These are phyloP conservation scores for Dipodomys merriami DNA, from an alignment of 2,113 vertebrate genomes.

Conservation along the genomic window DNA sequence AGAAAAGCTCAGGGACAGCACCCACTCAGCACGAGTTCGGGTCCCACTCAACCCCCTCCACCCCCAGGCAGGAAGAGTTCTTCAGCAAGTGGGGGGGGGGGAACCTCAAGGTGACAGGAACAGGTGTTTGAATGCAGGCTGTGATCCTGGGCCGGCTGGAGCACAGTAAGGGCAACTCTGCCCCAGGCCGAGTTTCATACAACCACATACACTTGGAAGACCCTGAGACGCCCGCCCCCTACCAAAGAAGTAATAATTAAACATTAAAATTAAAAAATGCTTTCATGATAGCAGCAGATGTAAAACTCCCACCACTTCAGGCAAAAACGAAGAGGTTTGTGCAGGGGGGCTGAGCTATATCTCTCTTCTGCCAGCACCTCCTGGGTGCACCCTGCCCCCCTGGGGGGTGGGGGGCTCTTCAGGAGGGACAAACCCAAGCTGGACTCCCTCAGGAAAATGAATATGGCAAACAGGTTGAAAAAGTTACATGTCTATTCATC, in stretches of 20 bases:
- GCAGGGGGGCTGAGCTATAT: not conserved
- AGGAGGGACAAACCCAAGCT: not conserved
- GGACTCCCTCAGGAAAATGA: not conserved
- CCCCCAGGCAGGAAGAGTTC: too few species aligned
- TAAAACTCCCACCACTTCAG: conserved; percentile 64
- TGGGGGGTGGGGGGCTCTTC: not conserved
- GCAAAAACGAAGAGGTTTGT: conserved; percentile 38
- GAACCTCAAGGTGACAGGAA: not conserved
- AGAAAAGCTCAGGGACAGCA: too few species aligned
- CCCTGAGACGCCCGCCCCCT: not conserved
- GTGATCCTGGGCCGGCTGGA: not conserved
- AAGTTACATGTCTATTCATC: not conserved
- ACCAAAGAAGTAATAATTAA: conserved; percentile 31
- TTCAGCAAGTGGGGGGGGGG: too few species aligned
- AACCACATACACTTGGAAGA: not conserved
- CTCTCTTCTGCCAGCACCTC: not conserved
- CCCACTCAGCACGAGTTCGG: too few species aligned
- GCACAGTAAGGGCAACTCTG: not conserved
- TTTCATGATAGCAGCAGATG: conserved; percentile 74
- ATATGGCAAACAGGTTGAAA: not conserved
- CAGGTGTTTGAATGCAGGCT: not conserved
- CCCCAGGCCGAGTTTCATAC: not conserved
- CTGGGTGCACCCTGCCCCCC: too few species aligned
- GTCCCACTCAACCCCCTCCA: too few species aligned
- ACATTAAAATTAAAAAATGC: conserved; percentile 64